Evolutionary conservation across 2,113 vertebrate species (phyloP).

Genomic region (Anthoscopus minutus): DNA sequence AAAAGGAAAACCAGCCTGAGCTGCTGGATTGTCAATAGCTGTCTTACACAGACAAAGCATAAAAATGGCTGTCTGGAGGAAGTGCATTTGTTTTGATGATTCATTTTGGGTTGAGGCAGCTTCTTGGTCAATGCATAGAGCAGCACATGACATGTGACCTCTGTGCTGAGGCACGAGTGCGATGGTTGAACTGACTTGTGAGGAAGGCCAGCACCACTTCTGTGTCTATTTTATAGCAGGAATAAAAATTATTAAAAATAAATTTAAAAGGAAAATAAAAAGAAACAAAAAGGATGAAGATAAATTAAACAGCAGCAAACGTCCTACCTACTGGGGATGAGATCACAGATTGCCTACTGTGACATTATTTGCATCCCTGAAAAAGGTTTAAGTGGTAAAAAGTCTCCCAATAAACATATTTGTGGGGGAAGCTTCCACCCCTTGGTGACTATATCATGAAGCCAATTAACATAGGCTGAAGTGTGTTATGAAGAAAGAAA

Average conservation of each 20-base stretch:
- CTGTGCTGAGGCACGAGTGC: accelerated
- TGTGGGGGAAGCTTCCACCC: background rate
- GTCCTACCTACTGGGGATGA: background rate
- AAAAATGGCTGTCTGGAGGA: background rate
- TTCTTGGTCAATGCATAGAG: background rate
- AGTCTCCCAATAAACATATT: background rate
- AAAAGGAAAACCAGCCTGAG: background rate
- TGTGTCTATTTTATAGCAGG: background rate
- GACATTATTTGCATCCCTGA: background rate
- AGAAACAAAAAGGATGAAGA: background rate
- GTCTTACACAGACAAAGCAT: background rate
- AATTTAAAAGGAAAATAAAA: background rate
- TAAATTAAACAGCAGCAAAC: background rate
- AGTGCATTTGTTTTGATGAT: background rate
- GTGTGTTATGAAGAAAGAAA: background rate
- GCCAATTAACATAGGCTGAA: background rate
- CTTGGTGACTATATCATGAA: background rate
- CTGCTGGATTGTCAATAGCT: background rate
- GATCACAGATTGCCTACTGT: background rate
- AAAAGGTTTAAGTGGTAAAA: background rate
- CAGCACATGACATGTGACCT: accelerated
- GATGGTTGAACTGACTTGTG: background rate
- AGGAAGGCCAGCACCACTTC: background rate
- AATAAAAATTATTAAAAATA: background rate
- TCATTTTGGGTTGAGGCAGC: background rate